Evolutionary conservation across 1,140 invertebrate species (phyloP).

Genomic region (Drosophila ohnishii): DNA sequence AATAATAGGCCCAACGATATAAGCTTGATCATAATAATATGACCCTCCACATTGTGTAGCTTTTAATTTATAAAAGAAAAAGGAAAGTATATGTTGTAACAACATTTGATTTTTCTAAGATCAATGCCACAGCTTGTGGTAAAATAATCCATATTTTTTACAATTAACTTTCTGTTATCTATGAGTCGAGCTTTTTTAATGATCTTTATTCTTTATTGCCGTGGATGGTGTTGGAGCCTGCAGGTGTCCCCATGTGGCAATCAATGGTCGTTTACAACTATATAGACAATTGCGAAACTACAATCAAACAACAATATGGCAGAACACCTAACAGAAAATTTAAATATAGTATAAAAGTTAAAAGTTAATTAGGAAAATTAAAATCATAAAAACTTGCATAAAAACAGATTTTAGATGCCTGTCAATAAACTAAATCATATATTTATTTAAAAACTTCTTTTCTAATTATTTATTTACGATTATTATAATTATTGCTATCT

Average conservation of each 20-base stretch:
- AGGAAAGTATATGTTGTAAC: not conserved
- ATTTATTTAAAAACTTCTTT: not conserved
- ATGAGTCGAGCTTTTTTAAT: slow-evolving; percentile 22
- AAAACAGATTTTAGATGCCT: not conserved
- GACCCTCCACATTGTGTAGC: not conserved
- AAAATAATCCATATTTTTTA: not conserved
- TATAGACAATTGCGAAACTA: slow-evolving; percentile 34
- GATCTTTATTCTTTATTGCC: slow-evolving; percentile 24
- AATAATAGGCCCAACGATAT: not conserved
- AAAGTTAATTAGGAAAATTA: too few species aligned
- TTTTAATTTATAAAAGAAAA: not conserved
- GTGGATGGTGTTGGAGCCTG: slow-evolving; percentile 22
- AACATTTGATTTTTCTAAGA: slow-evolving; percentile 4
- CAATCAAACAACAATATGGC: slow-evolving; percentile 8
- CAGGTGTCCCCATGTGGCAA: slow-evolving; percentile 46
- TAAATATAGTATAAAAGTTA: not conserved
- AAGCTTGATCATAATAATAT: not conserved
- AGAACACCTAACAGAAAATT: slow-evolving; percentile 3
- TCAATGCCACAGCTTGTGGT: slow-evolving; percentile 22
- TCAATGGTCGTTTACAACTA: slow-evolving; percentile 13
- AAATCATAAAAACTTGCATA: not conserved
- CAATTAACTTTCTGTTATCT: slow-evolving; percentile 15
- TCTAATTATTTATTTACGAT: too few species aligned
- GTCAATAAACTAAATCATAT: not conserved
- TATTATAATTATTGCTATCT: not conserved